These are phyloP conservation scores for Siniperca chuatsi DNA, from an alignment of 2,113 vertebrate genomes.

Conservation along the genomic window DNA sequence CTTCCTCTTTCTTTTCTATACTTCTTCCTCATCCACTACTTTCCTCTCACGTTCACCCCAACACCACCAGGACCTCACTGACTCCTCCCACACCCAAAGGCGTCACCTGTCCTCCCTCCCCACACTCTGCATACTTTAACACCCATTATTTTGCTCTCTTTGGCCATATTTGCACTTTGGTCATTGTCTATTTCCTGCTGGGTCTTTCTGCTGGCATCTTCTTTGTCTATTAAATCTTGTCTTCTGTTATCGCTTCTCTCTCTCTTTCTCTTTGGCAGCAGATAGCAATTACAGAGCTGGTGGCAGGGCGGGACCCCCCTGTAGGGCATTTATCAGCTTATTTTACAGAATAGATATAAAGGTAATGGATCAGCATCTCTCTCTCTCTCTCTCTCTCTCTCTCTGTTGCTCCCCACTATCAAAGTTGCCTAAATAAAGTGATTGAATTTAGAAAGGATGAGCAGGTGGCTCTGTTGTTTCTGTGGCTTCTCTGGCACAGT, in stretches of 20 bases:
- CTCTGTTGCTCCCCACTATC: conserved; percentile 21
- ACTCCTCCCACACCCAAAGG: conserved; percentile 13
- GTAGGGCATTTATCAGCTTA: conserved; percentile 69
- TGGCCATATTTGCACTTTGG: conserved; percentile 37
- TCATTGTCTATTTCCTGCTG: conserved; percentile 23
- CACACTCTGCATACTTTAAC: conserved; percentile 23
- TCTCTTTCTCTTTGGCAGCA: conserved; percentile 58
- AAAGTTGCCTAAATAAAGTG: conserved; percentile 68
- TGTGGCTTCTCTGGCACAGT: conserved; percentile 66
- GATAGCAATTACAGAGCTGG: conserved; percentile 60
- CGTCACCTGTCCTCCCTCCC: neutral
- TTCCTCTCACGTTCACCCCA: conserved; percentile 8
- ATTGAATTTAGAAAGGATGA: conserved; percentile 74
- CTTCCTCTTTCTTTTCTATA: conserved; percentile 17
- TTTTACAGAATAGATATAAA: conserved; percentile 61
- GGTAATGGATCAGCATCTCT: conserved; percentile 60
- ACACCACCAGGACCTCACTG: conserved; percentile 11
- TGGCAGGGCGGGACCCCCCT: conserved; percentile 51
- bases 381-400: conserved; percentile 3
- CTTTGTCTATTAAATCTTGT: conserved; percentile 50
- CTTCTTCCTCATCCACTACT: conserved; percentile 31
- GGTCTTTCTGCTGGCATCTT: conserved; percentile 37
- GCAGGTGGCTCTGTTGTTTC: conserved; percentile 77
- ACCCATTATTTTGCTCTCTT: conserved; percentile 30
- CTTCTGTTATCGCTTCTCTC: conserved; percentile 50